A percentile compares a stretch with the other conserved stretches of the same genome.
Evolutionary conservation across 2,113 vertebrate genomes (phyloP).

Genomic region (Cyprinodon variegatus): DNA sequence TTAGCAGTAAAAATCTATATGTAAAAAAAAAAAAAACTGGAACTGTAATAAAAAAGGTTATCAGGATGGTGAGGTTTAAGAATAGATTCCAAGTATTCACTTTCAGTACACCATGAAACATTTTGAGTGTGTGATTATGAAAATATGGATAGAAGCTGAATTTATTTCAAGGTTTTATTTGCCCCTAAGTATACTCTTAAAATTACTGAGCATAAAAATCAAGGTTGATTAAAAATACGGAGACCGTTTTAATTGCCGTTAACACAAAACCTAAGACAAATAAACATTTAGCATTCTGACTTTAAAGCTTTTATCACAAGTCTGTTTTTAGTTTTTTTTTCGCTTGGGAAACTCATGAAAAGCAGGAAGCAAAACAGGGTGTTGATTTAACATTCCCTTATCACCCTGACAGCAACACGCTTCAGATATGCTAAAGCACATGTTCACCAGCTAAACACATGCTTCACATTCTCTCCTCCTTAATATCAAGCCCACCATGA

Average conservation of each 20-base stretch:
- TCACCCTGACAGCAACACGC: slow-evolving; percentile 62
- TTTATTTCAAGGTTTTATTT: not conserved
- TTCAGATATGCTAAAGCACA: slow-evolving; percentile 39
- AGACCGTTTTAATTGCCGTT: not conserved
- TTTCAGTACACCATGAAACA: not conserved
- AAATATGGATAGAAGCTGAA: not conserved
- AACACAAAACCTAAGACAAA: not conserved
- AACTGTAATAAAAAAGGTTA: too few species aligned
- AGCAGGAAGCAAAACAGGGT: slow-evolving; percentile 66
- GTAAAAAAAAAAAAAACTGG: too few species aligned
- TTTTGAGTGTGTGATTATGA: not conserved
- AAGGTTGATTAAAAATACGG: not conserved
- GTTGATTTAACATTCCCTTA: slow-evolving; percentile 61
- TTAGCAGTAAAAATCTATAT: not conserved
- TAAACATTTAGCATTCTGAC: not conserved
- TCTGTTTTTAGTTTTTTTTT: slow-evolving; percentile 14
- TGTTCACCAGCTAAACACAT: slow-evolving; percentile 43
- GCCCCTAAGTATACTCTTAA: not conserved
- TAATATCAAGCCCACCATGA: slow-evolving; percentile 42
- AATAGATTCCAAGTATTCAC: too few species aligned
- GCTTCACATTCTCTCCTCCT: slow-evolving; percentile 40
- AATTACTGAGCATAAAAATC: not conserved
- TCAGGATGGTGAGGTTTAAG: too few species aligned
- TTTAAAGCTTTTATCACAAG: slow-evolving; percentile 5
- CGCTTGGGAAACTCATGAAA: slow-evolving; percentile 33